Evolutionary conservation across 2,113 vertebrate species (phyloP), one percentile per base, ranked within the genome.

Genomic region (Phyllostomus hastatus): DNA sequence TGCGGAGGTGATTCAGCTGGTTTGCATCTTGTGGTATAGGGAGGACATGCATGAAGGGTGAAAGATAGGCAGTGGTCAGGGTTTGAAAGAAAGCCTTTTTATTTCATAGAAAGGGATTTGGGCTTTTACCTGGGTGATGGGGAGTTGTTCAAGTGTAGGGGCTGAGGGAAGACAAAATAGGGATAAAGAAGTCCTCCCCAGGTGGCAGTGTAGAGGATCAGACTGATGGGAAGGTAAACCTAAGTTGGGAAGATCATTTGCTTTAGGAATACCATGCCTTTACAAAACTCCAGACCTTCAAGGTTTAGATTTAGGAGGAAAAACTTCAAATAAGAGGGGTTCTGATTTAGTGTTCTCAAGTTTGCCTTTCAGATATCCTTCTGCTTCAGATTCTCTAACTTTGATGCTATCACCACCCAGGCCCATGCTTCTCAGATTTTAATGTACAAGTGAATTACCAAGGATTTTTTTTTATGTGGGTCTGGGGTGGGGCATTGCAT

Each of bases 41-140:
- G 50, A 67, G 10, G 50, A 64, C 85, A 80, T 88, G 2, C 20
- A 76, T 38, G 46, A 67, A 87, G 76, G 28, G 52, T 85, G 14
- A 67, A 76, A 88, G 70, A 46, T n/a, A 35, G 57, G 26, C 41
- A 67, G 33, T 9, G 57, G 0, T 79, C 59, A 81, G 52, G 28
- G 82, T 85, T 66, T 88, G 52, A 93, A 93, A 76, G 11, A 93
- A 93, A 76, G 11, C 20, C 20, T 24, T 90, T 85, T 14, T 72
- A 81, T 67, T 84, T 91, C 22, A 46, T 69, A 33, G 14, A 80
- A 76, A 91, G 78, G 72, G 84, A 64, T 96, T 95, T 88, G 81
- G 54, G 78, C 31, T 67, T 91, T 48, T 50, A 50, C 78, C n/a
- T n/a, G 82, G 26, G 26, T 72, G 9, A 83, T 90, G 22, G 64